These are phyloP conservation scores for Sarcophaga variegata DNA, from an alignment of 2,888 invertebrate genomes.

Conservation along the genomic window DNA sequence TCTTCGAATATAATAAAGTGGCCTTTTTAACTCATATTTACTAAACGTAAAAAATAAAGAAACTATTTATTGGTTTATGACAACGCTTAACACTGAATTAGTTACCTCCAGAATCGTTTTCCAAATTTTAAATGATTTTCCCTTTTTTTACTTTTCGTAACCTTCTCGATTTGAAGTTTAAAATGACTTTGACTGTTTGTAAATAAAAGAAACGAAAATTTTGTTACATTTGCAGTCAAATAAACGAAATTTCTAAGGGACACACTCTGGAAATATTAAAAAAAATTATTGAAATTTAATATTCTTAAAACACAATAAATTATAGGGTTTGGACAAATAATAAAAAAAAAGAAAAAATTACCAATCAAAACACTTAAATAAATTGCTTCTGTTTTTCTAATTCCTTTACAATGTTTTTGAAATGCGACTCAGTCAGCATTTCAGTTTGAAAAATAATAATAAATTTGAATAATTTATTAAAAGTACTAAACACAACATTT, in stretches of 20 bases:
- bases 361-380: not conserved
- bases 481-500: not conserved
- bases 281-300: not conserved
- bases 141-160: not conserved
- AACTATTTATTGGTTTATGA: too few relatives aligned
- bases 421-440: not conserved
- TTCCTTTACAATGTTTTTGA: not conserved
- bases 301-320: not conserved
- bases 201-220: not conserved
- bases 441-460: not conserved
- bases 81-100: too few relatives aligned
- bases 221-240: too few relatives aligned
- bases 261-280: too few relatives aligned
- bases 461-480: slow-evolving; percentile 8
- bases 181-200: not conserved
- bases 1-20: too few relatives aligned
- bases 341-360: not conserved
- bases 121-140: too few relatives aligned
- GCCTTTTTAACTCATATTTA: too few relatives aligned
- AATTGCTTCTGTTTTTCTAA: not conserved
- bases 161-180: not conserved
- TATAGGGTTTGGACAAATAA: not conserved
- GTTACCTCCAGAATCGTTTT: too few relatives aligned
- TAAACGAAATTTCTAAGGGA: too few relatives aligned
- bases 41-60: too few relatives aligned